Evolutionary conservation across 2,113 vertebrate species (phyloP).

Genomic region (Anarhynchus alexandrinus): DNA sequence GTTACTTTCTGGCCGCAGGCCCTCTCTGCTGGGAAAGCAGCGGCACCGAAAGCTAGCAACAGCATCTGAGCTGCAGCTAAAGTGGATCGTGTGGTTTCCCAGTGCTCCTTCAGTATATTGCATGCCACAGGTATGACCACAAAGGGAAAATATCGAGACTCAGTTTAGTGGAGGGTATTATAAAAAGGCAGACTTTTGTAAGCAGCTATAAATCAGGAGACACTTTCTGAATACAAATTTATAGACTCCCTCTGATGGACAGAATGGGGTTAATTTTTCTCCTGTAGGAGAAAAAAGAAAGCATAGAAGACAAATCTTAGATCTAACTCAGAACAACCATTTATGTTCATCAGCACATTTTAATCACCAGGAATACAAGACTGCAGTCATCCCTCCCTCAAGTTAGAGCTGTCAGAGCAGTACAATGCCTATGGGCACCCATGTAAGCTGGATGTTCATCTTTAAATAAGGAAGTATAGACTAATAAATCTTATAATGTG

Average conservation of each 20-base stretch:
- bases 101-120: background rate
- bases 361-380: background rate
- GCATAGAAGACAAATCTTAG: background rate
- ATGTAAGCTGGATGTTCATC: background rate
- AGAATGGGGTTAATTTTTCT: background rate
- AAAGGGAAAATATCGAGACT: background rate
- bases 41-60: background rate
- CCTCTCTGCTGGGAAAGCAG: background rate
- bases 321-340: background rate
- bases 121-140: no score
- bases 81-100: background rate
- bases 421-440: background rate
- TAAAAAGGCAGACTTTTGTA: background rate
- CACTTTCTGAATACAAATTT: background rate
- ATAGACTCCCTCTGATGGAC: background rate
- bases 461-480: background rate
- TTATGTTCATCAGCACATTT: background rate
- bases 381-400: background rate
- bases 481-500: background rate
- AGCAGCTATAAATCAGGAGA: background rate
- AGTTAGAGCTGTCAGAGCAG: background rate
- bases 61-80: background rate
- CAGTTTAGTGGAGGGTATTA: background rate
- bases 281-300: background rate
- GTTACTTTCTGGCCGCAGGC: background rate